Evolutionary conservation across 2,797 vertebrate genomes (phyloP).

Genomic region (Crocodylus rhombifer): DNA sequence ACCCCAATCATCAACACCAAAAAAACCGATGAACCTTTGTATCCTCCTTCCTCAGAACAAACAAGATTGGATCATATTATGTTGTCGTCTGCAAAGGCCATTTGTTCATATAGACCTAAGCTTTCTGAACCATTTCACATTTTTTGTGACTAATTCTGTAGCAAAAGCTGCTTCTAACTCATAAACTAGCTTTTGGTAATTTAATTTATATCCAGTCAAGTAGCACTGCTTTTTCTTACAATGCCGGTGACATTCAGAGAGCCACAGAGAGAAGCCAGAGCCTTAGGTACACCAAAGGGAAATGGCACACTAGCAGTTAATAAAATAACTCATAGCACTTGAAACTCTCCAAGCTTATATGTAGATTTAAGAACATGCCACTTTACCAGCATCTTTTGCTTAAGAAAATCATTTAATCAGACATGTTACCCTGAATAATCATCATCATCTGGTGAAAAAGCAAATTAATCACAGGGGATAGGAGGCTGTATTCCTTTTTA

Average conservation of each 20-base stretch:
- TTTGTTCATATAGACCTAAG: background rate
- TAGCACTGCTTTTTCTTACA: background rate
- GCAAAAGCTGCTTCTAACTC: conserved; percentile 34
- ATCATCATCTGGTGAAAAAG: background rate
- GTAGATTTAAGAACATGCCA: background rate
- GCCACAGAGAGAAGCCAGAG: background rate
- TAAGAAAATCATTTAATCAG: background rate
- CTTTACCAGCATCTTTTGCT: background rate
- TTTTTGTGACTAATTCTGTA: conserved; percentile 7
- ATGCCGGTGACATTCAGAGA: background rate
- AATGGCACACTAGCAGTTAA: background rate
- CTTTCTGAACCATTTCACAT: conserved; percentile 35
- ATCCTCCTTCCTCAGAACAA: conserved; percentile 28
- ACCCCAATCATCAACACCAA: background rate
- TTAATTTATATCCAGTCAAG: conserved; percentile 46
- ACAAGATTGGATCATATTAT: background rate
- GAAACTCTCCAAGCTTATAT: background rate
- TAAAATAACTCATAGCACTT: background rate
- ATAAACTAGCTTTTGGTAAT: conserved; percentile 45
- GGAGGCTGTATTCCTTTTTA: too few relatives aligned
- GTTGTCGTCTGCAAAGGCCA: background rate
- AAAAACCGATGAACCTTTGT: conserved; percentile 1
- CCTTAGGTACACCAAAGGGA: background rate
- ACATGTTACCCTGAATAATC: background rate
- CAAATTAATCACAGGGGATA: background rate